phyloP scores from a whole-genome alignment of 1,140 invertebrate genomes.

The Holotrichia oblita region DNA sequence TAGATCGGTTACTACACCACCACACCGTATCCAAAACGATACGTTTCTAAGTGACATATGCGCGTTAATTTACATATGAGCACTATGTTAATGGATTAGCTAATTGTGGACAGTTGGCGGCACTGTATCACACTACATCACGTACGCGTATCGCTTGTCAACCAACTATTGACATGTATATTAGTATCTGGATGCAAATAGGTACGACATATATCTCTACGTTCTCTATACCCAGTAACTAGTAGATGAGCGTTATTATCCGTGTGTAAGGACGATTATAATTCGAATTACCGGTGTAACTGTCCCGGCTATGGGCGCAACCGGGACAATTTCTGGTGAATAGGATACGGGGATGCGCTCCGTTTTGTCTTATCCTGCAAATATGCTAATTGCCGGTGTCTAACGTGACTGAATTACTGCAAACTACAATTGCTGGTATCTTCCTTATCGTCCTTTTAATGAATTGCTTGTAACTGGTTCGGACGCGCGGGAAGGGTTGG shows the following conservation, averaged over 20 bases:
- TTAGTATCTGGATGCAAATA: constrained; percentile 53
- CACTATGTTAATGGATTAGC: constrained; percentile 55
- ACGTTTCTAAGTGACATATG: constrained; percentile 49
- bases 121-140: constrained; percentile 52
- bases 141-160: constrained; percentile 51
- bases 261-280: too few species aligned
- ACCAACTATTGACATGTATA: constrained; percentile 56
- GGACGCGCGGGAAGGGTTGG: too few species aligned
- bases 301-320: constrained; percentile 5
- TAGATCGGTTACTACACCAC: neutral
- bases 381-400: constrained; percentile 39
- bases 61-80: constrained; percentile 52
- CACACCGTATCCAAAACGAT: constrained; percentile 10
- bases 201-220: constrained; percentile 38
- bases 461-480: neutral
- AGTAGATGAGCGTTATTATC: too few species aligned
- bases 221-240: constrained; percentile 9
- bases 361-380: constrained; percentile 34
- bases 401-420: constrained; percentile 30
- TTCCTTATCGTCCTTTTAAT: constrained; percentile 35
- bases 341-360: neutral
- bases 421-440: constrained; percentile 32
- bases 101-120: constrained; percentile 57
- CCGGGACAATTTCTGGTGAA: too few species aligned
- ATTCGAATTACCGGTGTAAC: too few species aligned